Conservation (phyloP, 1,140 invertebrate genomes). For the Bombus turneri region DNA sequence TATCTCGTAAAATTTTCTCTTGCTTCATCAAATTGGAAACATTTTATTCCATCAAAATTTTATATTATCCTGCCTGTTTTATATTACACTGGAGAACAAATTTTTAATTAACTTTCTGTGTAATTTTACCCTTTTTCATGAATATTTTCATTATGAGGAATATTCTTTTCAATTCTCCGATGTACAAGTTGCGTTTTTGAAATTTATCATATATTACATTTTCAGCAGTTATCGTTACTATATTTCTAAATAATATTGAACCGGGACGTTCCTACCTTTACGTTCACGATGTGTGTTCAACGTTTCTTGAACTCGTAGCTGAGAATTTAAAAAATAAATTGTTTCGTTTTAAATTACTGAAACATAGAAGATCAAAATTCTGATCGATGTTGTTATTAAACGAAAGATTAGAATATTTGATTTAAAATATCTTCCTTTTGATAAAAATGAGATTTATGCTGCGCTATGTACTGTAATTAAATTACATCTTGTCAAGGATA, state of each 20-base stretch:
- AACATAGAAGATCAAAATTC: no score
- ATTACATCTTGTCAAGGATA: not conserved
- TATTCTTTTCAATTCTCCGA: not conserved
- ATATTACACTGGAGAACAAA: not conserved
- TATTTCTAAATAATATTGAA: not conserved
- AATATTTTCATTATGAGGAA: not conserved
- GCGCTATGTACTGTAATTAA: no score
- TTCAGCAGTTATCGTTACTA: not conserved
- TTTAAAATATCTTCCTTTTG: no score
- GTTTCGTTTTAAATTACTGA: no score
- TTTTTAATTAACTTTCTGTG: slow-evolving; percentile 12
- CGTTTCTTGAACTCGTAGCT: no score
- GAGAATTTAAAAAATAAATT: no score
- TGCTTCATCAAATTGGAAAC: not conserved
- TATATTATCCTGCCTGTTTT: not conserved
- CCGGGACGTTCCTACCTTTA: no score
- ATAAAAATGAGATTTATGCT: no score
- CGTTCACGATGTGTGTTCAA: no score
- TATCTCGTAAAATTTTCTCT: not conserved
- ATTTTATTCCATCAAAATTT: slow-evolving; percentile 20
- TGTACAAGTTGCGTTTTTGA: not conserved
- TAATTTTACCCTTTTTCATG: not conserved
- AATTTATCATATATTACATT: not conserved
- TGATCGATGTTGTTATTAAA: no score
- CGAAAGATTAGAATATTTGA: no score